Base-by-base conservation (phyloP, 2,888 invertebrate species). In the Limenitis camilla region DNA sequence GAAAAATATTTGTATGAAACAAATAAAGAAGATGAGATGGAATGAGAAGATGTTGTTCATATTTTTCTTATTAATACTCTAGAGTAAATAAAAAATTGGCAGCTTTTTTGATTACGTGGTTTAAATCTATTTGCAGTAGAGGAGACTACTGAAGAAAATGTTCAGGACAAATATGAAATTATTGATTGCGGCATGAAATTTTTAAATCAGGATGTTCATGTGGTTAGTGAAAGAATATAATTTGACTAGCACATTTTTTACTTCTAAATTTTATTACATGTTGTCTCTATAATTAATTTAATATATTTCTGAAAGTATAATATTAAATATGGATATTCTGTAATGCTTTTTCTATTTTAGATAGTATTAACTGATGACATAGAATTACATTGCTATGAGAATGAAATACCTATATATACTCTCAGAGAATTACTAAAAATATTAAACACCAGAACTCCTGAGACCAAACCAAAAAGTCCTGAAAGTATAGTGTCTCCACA, bases 351-450 rank as follows among this genome's bases (percentile, higher is more conserved):
- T 3, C 10, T 46, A 10, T 56, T 78, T 54, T 56, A 81, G 81
- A 58, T 80, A 31, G 62, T 79, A 19, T 51, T 81, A 33, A 67
- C 72, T 9, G 70, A 76, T 53, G 64, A 74, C 50, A 57, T 56
- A 10, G 63, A 69, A 42, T 55, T 75, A 33, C 53, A 68, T 32
- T 57, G 49, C 38, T 62, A 61, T 36, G 67, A 67, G 58, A 55
- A 60, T 33, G 54, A 56, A 4, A 55, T 71, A 28, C 60, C 62
- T 6, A 64, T 70, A 32, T 72, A 75, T 53, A 67, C 66, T 27
- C 56, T 74, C 5, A 53, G 59, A 32, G 68, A 77, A 40, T 36
- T 75, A 28, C 73, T 76, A 63, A 56, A 58, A 30, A 41, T 59
- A 36, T 38, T 64, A 58, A 40, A 35, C 28, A 48, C 65, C 40